Evolutionary conservation across 1,140 invertebrate species (phyloP).

Genomic region (Heliothis virescens): DNA sequence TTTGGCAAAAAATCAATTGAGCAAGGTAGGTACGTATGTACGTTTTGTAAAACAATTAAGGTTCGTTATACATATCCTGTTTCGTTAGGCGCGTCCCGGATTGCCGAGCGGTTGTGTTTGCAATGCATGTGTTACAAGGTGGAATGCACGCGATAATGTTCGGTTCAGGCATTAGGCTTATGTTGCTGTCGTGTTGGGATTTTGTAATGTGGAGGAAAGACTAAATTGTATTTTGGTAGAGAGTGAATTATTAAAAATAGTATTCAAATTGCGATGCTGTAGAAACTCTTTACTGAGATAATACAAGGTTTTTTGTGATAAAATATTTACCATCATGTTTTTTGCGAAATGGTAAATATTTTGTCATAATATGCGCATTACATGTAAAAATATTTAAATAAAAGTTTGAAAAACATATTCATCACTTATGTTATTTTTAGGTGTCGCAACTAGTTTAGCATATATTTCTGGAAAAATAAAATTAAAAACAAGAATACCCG

Average conservation of each 20-base stretch:
- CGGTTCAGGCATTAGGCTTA: background rate
- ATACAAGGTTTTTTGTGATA: no score
- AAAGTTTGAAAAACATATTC: no score
- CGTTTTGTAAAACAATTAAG: constrained; percentile 39
- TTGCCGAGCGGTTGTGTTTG: background rate
- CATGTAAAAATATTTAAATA: no score
- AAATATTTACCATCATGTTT: no score
- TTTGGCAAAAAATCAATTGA: constrained; percentile 27
- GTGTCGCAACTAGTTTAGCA: no score
- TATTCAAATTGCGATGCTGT: no score
- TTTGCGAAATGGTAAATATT: no score
- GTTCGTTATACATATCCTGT: constrained; percentile 43
- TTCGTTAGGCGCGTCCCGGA: constrained; percentile 21
- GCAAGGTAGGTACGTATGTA: background rate
- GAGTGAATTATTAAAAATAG: background rate
- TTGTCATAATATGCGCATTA: no score
- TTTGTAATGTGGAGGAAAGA: background rate
- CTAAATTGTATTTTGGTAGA: background rate
- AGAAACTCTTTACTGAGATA: no score
- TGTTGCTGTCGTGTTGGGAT: background rate
- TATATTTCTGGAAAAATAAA: no score
- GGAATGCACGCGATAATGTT: constrained; percentile 34
- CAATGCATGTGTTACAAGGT: constrained; percentile 25
- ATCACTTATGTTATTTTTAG: no score
- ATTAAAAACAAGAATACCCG: no score